These are phyloP conservation scores for Nixonia krombeini DNA, from an alignment of 1,140 invertebrate species.

Conservation along the genomic window DNA sequence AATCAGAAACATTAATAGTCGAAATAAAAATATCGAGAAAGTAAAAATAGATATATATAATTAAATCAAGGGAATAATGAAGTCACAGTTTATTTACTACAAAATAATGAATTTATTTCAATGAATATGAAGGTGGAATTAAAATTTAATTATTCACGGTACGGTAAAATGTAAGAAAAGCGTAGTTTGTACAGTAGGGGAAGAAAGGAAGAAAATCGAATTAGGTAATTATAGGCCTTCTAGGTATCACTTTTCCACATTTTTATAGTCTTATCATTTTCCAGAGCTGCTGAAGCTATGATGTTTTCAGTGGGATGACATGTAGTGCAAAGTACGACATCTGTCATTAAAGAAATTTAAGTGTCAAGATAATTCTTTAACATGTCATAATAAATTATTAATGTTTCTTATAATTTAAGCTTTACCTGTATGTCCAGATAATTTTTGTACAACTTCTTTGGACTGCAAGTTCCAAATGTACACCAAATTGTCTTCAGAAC, in stretches of 20 bases:
- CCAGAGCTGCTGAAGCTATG: slow-evolving; percentile 97
- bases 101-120: slow-evolving; percentile 39
- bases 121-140: slow-evolving; percentile 18
- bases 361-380: too few relatives aligned
- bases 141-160: background rate
- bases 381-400: slow-evolving; percentile 20
- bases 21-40: too few relatives aligned
- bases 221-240: slow-evolving; percentile 35
- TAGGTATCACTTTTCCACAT: slow-evolving; percentile 99
- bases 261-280: slow-evolving; percentile 99
- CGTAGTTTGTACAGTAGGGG: slow-evolving; percentile 36
- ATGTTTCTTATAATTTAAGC: background rate
- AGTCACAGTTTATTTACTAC: slow-evolving; percentile 1
- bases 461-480: slow-evolving; percentile 99
- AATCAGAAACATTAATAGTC: too few relatives aligned
- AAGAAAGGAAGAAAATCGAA: slow-evolving; percentile 23
- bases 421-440: slow-evolving; percentile 95
- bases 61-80: too few relatives aligned
- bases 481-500: slow-evolving; percentile 99
- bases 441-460: slow-evolving; percentile 98
- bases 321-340: slow-evolving; percentile 97
- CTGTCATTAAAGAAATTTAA: slow-evolving; percentile 75
- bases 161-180: slow-evolving; percentile 3
- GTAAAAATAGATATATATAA: too few relatives aligned
- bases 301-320: slow-evolving; percentile 99